These are phyloP conservation scores for Diglossa brunneiventris DNA, from an alignment of 2,113 vertebrate genomes.

Conservation along the genomic window DNA sequence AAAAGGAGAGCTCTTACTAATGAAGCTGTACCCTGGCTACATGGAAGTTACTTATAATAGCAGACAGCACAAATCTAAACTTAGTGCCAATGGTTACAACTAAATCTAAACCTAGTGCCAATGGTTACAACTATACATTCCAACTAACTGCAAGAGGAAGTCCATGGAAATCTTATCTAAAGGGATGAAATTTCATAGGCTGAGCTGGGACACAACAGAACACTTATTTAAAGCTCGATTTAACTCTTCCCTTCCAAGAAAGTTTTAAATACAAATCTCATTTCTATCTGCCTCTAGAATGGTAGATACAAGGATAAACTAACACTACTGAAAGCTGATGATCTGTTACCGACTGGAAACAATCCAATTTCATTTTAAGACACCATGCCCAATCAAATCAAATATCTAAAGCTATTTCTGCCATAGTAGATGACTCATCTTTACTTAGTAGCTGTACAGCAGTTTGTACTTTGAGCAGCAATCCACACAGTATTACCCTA, in stretches of 20 bases:
- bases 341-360: background rate
- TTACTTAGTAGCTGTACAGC: background rate
- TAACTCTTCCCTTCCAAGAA: background rate
- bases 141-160: background rate
- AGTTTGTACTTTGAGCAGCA: background rate
- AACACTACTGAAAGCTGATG: background rate
- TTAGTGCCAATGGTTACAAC: background rate
- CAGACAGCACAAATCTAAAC: background rate
- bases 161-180: background rate
- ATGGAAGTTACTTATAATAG: background rate
- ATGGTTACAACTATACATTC: background rate
- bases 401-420: conserved; percentile 25
- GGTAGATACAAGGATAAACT: background rate
- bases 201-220: background rate
- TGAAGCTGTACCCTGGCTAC: background rate
- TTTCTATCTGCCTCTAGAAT: background rate
- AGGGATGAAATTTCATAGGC: conserved; percentile 17
- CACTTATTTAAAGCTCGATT: background rate
- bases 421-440: background rate
- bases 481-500: background rate
- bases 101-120: background rate
- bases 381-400: background rate
- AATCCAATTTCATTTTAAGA: background rate
- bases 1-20: background rate
- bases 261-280: background rate